Percentiles rank a stretch among this genome's conserved stretches.
These are phyloP conservation scores for Shinisaurus crocodilurus DNA, from an alignment of 2,113 vertebrate species.

Conservation along the genomic window DNA sequence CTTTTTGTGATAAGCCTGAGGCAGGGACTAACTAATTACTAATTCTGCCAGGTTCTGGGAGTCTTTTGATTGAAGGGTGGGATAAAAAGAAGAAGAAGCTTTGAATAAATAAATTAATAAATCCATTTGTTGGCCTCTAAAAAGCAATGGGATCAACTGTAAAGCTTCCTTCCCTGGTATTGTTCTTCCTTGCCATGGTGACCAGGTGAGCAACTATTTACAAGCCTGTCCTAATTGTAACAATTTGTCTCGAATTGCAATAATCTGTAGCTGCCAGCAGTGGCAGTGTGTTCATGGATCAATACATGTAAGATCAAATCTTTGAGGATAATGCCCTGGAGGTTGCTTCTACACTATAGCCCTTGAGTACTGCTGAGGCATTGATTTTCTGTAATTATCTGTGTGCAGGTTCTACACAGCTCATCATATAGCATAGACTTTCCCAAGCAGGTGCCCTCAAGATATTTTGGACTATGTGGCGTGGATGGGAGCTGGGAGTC, in stretches of 20 bases:
- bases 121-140: background rate
- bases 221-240: background rate
- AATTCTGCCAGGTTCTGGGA: no score
- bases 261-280: background rate
- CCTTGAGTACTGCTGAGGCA: background rate
- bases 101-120: no score
- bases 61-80: no score
- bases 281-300: background rate
- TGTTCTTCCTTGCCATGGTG: background rate
- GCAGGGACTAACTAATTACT: no score
- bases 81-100: no score
- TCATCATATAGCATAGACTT: background rate
- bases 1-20: no score
- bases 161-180: background rate
- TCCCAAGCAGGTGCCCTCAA: no score
- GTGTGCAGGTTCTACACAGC: background rate
- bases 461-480: no score
- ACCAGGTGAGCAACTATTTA: background rate
- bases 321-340: background rate
- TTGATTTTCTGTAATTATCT: background rate
- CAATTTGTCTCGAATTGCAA: slow-evolving; percentile 26
- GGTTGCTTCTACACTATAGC: background rate
- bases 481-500: no score
- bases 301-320: background rate
- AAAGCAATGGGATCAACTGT: background rate